Evolutionary conservation across 2,888 invertebrate genomes (phyloP), one percentile per base, ranked within the genome.

Genomic region (Pandemis cinnamomeana): DNA sequence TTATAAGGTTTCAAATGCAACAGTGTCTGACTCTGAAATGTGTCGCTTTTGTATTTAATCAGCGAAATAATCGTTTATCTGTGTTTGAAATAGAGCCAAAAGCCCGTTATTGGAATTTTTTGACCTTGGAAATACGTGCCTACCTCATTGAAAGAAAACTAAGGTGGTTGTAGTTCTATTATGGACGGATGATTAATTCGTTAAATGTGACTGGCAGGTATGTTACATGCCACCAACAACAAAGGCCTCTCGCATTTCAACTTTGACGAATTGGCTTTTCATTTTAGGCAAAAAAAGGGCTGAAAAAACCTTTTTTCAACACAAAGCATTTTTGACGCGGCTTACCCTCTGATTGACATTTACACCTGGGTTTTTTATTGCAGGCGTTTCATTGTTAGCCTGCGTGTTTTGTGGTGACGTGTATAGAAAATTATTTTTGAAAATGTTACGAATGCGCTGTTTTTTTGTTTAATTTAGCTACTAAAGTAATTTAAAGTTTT

Each of bases 221-320:
- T 66, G 70, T 60, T 66, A 71, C 53, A 75, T 48, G 42, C 63
- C 66, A 51, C 61, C 69, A 15, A n/a, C 61, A 72, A 72, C 76
- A 76, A 76, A 72, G 73, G 64, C 42, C 46, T 71, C 75, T 67
- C 60, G 76, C 77, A 76, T 77, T 76, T 75, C 75, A 77, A 72
- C 75, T 78, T 75, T 80, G 80, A 81, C 80, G 78, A 78, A 81
- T 81, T 76, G 81, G 76, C 76, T 72, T 82, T 80, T 76, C 73
- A 71, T 76, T 71, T 75, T 64, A 67, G 53, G 61, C 62, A 67
- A 71, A 71, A 73, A 36, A 74, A 15, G 36, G 61, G 36, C 27
- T 44, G 15, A 67, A 72, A 75, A 73, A 76, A 74, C 69, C 77
- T 80, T 44, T 79, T 79, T 80, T 72, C 67, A 60, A 71, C 78